A percentile compares a stretch with the other conserved stretches of the same genome.
phyloP scores from a whole-genome alignment of 2,888 invertebrate genomes.

The Metalampra italica region DNA sequence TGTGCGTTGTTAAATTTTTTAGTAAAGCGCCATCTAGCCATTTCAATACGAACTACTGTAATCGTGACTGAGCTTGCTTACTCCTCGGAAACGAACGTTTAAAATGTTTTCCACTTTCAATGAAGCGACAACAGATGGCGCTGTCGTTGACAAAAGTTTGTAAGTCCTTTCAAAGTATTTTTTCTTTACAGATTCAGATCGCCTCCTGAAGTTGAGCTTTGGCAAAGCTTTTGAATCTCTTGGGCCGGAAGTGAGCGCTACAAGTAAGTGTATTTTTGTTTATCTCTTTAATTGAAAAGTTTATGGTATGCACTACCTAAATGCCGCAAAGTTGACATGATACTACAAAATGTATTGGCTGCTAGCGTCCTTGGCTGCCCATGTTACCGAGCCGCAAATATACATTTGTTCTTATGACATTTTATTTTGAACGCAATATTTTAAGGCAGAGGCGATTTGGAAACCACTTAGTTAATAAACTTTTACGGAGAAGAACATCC shows the following conservation, averaged over 20 bases:
- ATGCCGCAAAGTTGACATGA: neutral
- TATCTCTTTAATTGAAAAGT: constrained; percentile 14
- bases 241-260: constrained; percentile 86
- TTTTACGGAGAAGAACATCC: no score
- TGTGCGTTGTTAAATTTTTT: neutral
- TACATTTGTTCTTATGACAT: no score
- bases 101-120: neutral
- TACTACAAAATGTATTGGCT: no score
- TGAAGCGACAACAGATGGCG: constrained; percentile 34
- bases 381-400: no score
- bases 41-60: neutral
- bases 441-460: no score
- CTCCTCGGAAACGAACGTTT: neutral
- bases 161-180: neutral
- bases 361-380: no score
- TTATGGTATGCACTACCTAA: no score
- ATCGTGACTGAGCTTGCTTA: neutral
- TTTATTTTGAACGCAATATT: no score
- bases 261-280: constrained; percentile 80
- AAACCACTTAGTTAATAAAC: no score
- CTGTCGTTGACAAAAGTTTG: constrained; percentile 2
- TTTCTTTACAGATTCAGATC: constrained; percentile 62
- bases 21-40: constrained; percentile 25
- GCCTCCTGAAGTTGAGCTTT: constrained; percentile 69
- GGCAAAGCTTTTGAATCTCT: constrained; percentile 79